A percentile compares a stretch with the other conserved stretches of the same genome.
These are phyloP conservation scores for Barbus barbus DNA, from an alignment of 2,113 vertebrate genomes.

Conservation along the genomic window DNA sequence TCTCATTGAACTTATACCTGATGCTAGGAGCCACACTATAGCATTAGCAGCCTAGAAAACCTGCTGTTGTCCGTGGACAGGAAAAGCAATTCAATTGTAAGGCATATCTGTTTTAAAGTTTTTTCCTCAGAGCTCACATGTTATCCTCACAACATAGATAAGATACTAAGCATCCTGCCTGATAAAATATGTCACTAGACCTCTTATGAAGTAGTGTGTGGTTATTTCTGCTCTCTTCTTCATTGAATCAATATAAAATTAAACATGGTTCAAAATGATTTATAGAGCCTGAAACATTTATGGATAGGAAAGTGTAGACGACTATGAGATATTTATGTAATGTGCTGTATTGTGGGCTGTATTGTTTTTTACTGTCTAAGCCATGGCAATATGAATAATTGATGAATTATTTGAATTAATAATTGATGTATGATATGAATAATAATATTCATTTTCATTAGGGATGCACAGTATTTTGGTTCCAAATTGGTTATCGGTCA, in stretches of 20 bases:
- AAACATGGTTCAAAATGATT: not conserved
- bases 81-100: not conserved
- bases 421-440: not conserved
- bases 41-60: not conserved
- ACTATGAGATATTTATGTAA: not conserved
- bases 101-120: not conserved
- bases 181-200: not conserved
- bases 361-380: not conserved
- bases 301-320: not conserved
- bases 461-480: too few species aligned
- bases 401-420: not conserved
- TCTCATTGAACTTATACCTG: not conserved
- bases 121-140: not conserved
- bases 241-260: not conserved
- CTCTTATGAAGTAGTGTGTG: not conserved
- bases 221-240: not conserved
- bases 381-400: slow-evolving; percentile 13
- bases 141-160: too few species aligned
- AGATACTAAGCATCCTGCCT: too few species aligned
- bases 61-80: not conserved
- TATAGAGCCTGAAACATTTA: not conserved
- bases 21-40: not conserved
- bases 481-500: not conserved
- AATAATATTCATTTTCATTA: too few species aligned
- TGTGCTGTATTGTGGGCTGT: not conserved